Conservation (phyloP, 2,888 invertebrate species). For the Protodeltote pygarga region DNA sequence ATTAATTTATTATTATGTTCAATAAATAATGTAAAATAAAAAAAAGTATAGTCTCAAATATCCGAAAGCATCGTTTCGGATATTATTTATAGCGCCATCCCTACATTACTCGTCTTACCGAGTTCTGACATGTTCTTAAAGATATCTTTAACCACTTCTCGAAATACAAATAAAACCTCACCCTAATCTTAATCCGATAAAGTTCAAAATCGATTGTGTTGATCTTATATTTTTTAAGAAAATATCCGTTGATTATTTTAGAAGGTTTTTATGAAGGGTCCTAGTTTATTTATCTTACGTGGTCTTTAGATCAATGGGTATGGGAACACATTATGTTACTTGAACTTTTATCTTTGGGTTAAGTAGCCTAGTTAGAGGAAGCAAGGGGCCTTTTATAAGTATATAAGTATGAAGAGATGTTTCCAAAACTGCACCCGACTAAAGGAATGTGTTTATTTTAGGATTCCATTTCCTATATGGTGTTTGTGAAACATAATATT, state of each 20-base stretch:
- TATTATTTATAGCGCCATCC: constrained; percentile 15
- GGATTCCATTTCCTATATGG: background rate
- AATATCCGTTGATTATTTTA: constrained; percentile 21
- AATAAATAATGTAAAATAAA: background rate
- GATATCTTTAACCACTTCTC: constrained; percentile 7
- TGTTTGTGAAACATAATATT: background rate
- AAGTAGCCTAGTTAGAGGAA: background rate
- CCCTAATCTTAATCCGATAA: background rate
- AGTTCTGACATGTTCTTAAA: constrained; percentile 21
- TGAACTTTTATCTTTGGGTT: constrained; percentile 4
- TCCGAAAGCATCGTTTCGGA: constrained; percentile 7
- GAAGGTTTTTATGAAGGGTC: constrained; percentile 3
- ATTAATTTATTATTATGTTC: background rate
- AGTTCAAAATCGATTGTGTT: constrained; percentile 2
- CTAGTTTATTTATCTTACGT: constrained; percentile 26
- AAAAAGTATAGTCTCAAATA: background rate
- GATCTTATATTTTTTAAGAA: background rate
- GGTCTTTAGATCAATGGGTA: constrained; percentile 12
- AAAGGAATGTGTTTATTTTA: background rate
- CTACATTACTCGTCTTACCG: constrained; percentile 20
- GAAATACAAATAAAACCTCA: constrained; percentile 11
- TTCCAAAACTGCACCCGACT: constrained; percentile 6
- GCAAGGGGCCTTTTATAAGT: background rate
- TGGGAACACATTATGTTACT: background rate
- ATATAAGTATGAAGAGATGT: background rate